Evolutionary conservation across 2,797 vertebrate species (phyloP), one percentile per base, ranked within the genome.

Genomic region (Pterois miles): DNA sequence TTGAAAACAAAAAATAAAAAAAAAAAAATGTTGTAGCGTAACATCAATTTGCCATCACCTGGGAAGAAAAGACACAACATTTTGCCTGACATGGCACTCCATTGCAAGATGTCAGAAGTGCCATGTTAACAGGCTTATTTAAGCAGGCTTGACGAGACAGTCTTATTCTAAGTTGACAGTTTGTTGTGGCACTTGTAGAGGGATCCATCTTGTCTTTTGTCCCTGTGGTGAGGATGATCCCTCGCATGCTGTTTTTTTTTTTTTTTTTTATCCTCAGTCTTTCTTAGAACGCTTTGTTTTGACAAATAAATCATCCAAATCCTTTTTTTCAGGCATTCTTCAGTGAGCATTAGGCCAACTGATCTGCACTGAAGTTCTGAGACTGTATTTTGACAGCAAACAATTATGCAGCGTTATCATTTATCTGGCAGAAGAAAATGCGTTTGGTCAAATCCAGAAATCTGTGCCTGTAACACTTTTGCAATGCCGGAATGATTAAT

Each of bases 101-200:
- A 79, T 59, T 71, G 84, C 86, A 69, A 75, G 46, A 88, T 80
- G 88, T 90, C 90, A 91, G 80, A 86, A 80, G 76, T 83, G 87
- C 74, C 86, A 77, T 80, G 88, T 88, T 92, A 91, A 88, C 88
- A 82, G 90, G 80, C 87, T 92, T 91, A 90, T 85, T 91, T 89
- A 88, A 86, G 79, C 80, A 85, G 82, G 68, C 85, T 71, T 83
- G 86, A 91, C 80, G 66, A 90, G 84, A 86, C 86, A 86, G 74
- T 89, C 89, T 85, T 91, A 83, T 86, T 89, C 77, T 88, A 86
- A 90, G 85, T 83, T 93, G 92, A 93, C 91, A 93, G 89, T 88
- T 92, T 90, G 85, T 90, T 90, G 73, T 91, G 86, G 83, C 82
- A 83, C 87, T 91, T 87, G 84, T 82, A 76, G 80, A 83, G 67